phyloP scores from a whole-genome alignment of 2,888 invertebrate genomes.

The Ceramica pisi region DNA sequence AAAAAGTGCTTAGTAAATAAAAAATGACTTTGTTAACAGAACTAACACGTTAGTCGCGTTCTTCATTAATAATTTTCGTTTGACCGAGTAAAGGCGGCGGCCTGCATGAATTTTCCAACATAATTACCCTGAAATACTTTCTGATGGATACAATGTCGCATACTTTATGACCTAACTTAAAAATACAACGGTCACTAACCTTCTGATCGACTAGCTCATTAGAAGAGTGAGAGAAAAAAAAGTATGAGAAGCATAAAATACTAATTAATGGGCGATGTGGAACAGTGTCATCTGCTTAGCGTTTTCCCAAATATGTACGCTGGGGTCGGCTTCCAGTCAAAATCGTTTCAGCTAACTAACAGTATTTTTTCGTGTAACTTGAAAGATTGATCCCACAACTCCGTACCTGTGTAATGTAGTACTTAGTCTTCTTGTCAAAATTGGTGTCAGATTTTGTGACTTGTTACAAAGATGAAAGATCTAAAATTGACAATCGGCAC shows the following conservation, averaged over 20 bases:
- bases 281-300: no score
- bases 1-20: not conserved
- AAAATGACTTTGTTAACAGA: not conserved
- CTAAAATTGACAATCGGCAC: no score
- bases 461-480: no score
- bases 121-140: slow-evolving; percentile 29
- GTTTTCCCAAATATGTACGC: no score
- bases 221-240: not conserved
- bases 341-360: no score
- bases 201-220: not conserved
- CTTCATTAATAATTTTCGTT: slow-evolving; percentile 22
- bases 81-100: slow-evolving; percentile 12
- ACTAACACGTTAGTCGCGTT: not conserved
- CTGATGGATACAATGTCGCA: not conserved
- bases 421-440: no score
- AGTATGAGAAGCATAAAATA: not conserved
- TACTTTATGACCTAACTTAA: slow-evolving; percentile 4
- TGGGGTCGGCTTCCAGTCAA: no score
- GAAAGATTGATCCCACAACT: no score
- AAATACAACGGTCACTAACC: not conserved
- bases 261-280: no score
- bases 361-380: no score
- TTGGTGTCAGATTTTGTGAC: no score
- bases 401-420: no score
- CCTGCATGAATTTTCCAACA: slow-evolving; percentile 30